These are phyloP conservation scores for Corvus moneduloides DNA, from an alignment of 2,113 vertebrate genomes.

Conservation along the genomic window DNA sequence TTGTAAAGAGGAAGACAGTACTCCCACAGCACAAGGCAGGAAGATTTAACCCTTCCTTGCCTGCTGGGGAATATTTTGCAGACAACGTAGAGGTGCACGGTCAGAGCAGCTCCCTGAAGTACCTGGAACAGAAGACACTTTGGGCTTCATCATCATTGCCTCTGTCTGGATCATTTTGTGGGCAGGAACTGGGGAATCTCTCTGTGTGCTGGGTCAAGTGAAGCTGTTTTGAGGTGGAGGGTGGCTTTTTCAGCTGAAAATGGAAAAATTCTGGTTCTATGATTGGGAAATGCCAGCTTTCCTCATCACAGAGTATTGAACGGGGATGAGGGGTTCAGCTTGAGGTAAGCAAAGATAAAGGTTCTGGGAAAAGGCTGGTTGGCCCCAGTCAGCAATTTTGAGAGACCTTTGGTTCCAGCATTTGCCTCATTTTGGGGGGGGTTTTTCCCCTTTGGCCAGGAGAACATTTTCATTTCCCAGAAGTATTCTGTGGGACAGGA, in stretches of 20 bases:
- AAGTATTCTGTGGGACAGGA: neutral
- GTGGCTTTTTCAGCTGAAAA: neutral
- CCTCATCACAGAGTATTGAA: neutral
- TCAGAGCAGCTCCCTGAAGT: neutral
- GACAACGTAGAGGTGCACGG: rapidly evolving
- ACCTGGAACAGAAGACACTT: neutral
- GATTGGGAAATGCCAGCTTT: neutral
- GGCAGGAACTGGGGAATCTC: neutral
- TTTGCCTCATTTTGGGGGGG: neutral
- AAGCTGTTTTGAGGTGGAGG: neutral
- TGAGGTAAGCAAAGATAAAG: neutral
- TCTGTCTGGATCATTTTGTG: neutral
- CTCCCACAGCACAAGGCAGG: neutral
- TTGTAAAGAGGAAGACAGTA: neutral
- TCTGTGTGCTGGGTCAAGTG: neutral
- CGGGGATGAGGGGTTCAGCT: neutral
- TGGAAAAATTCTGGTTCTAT: neutral
- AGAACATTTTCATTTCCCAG: neutral
- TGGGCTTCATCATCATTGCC: neutral
- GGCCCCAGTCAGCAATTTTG: neutral
- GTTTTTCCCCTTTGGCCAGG: neutral
- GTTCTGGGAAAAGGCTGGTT: neutral
- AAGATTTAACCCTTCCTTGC: neutral
- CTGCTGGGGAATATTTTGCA: neutral
- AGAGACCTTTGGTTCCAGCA: neutral